Evolutionary conservation across 2,113 vertebrate genomes (phyloP).

Genomic region (Anguilla japonica): DNA sequence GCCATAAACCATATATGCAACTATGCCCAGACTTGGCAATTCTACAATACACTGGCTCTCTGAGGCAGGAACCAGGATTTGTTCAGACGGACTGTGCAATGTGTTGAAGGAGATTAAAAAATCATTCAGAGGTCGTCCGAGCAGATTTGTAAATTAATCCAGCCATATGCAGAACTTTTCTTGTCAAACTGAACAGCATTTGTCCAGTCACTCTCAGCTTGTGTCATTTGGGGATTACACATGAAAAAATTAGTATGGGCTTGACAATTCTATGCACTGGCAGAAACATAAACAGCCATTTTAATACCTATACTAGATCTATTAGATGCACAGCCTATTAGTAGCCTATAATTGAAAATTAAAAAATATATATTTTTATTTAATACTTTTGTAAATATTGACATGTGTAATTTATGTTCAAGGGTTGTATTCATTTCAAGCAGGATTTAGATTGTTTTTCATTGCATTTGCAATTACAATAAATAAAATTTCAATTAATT

Average conservation of each 20-base stretch:
- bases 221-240: background rate
- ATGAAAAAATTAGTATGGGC: background rate
- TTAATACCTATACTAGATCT: too few relatives aligned
- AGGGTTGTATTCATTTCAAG: background rate
- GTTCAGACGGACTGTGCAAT: background rate
- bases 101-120: background rate
- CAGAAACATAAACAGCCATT: too few relatives aligned
- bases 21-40: background rate
- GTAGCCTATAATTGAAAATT: too few relatives aligned
- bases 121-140: background rate
- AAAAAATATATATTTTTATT: too few relatives aligned
- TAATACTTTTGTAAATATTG: too few relatives aligned
- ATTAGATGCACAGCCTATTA: too few relatives aligned
- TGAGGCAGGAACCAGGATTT: background rate
- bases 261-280: background rate
- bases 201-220: background rate
- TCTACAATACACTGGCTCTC: background rate
- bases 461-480: background rate
- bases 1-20: background rate
- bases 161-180: background rate
- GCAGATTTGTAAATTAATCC: background rate
- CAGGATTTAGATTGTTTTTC: background rate
- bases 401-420: too few relatives aligned
- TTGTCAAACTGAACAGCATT: background rate
- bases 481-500: too few relatives aligned